A percentile compares a stretch with the other conserved stretches of the same genome.
These are phyloP conservation scores for Neofelis nebulosa DNA, from an alignment of 2,113 vertebrate genomes.

Conservation along the genomic window DNA sequence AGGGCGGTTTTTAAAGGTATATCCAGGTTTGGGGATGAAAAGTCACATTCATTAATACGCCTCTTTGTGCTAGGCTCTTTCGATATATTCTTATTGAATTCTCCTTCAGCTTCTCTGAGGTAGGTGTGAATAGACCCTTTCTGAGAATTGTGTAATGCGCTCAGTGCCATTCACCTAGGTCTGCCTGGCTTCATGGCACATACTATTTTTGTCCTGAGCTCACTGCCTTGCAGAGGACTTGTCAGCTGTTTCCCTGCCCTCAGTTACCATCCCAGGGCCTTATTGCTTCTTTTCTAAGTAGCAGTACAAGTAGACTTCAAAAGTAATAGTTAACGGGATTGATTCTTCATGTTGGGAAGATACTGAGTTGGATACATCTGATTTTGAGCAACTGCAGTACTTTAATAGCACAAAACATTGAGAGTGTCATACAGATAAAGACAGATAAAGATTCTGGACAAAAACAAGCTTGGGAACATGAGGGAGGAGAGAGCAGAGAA, in stretches of 20 bases:
- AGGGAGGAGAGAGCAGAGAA: neutral
- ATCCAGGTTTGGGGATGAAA: neutral
- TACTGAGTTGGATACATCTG: neutral
- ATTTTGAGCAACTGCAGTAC: neutral
- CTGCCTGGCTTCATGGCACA: neutral
- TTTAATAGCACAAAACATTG: neutral
- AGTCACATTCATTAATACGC: neutral
- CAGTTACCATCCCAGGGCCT: neutral
- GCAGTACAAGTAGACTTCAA: neutral
- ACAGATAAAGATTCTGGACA: neutral
- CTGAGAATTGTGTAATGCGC: neutral
- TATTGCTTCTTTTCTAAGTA: neutral
- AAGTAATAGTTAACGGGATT: neutral
- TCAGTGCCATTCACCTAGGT: neutral
- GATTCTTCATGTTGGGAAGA: neutral
- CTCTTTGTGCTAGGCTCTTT: neutral
- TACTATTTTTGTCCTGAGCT: neutral
- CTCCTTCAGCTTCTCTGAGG: neutral
- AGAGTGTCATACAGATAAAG: neutral
- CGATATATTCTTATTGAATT: neutral
- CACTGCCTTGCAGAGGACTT: neutral
- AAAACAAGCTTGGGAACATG: neutral
- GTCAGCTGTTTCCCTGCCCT: neutral
- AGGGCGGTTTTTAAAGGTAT: constrained; percentile 14
- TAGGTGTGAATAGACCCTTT: neutral